Base-by-base conservation (phyloP, 2,888 invertebrate species). In the Cabera pusaria region DNA sequence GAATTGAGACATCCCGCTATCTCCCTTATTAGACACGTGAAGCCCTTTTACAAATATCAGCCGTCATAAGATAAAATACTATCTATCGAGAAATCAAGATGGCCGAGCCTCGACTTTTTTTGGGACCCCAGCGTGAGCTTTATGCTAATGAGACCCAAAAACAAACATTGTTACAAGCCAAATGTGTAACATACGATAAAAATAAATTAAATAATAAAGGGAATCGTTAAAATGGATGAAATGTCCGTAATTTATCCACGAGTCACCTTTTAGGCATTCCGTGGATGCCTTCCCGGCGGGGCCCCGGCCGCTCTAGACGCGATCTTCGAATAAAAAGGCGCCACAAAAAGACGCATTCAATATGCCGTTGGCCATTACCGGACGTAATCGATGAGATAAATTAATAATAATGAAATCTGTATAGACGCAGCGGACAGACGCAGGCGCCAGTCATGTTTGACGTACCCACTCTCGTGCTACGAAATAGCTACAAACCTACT, bases 151-250 rank as follows among this genome's bases (percentile, higher is more conserved):
- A 85, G 75, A 46, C 76, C 76, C 79, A 82, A 87, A 87, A 88
- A 88, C 88, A 88, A 88, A 88, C 85, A 85, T 84, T 81, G 85
- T 80, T 85, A 85, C 84, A 82, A 80, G 78, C 72, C 76, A 78
- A 87, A 88, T 88, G 86, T 86, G 88, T 87, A 88, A 88, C 86
- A 82, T 83, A 82, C 82, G 72, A 86, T 86, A 84, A 80, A 84
- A 86, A 87, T 87, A 88, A 87, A 87, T 88, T 86, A 87, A 87
- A 87, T 84, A 86, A 87, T 88, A 87, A 86, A 85, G 79, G 75
- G 83, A 78, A 85, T 88, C 88, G 85, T 88, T 88, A 88, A 88
- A 88, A 88, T 82, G 79, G 78, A 85, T 83, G 84, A 88, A 86
- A 88, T 86, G 82, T 78, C 66, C 72, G 87, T 88, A 87, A 88